Evolutionary conservation across 2,113 vertebrate genomes (phyloP).

Genomic region (Hemibagrus wyckioides): DNA sequence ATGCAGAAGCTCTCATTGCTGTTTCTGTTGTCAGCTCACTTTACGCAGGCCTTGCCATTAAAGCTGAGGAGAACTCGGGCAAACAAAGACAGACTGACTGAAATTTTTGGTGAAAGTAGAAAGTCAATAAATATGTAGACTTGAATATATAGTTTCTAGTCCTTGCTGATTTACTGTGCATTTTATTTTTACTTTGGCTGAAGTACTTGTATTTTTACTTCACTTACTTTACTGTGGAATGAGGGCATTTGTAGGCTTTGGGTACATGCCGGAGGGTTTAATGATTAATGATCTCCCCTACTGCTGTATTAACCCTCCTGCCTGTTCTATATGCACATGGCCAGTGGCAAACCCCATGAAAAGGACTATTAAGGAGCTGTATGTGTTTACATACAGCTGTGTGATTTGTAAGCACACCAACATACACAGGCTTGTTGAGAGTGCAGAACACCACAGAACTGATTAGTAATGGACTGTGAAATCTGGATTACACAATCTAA

Average conservation of each 20-base stretch:
- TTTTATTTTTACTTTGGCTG: conserved; percentile 3
- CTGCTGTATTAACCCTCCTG: conserved; percentile 5
- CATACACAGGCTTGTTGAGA: background rate
- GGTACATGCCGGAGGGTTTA: conserved; percentile 11
- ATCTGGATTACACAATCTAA: background rate
- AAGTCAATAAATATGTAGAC: conserved; percentile 13
- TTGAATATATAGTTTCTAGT: background rate
- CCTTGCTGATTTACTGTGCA: conserved; percentile 13
- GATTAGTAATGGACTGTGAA: background rate
- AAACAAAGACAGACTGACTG: background rate
- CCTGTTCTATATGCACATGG: background rate
- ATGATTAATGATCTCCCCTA: conserved; percentile 3
- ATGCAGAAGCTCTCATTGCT: conserved; percentile 27
- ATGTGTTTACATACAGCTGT: conserved; percentile 16
- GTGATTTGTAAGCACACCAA: conserved; percentile 9
- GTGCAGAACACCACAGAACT: background rate
- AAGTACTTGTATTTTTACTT: conserved; percentile 14
- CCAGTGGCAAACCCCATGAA: background rate
- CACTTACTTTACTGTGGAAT: conserved; percentile 13
- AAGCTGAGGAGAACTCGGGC: background rate
- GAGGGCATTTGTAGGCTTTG: conserved; percentile 42
- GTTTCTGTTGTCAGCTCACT: conserved; percentile 7
- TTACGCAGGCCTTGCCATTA: conserved; percentile 5
- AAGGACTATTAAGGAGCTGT: conserved; percentile 3
- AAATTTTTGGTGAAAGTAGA: background rate